A percentile compares a stretch with the other conserved stretches of the same genome.
Evolutionary conservation across 1,140 invertebrate genomes (phyloP).

Genomic region (Caerostris darwini): DNA sequence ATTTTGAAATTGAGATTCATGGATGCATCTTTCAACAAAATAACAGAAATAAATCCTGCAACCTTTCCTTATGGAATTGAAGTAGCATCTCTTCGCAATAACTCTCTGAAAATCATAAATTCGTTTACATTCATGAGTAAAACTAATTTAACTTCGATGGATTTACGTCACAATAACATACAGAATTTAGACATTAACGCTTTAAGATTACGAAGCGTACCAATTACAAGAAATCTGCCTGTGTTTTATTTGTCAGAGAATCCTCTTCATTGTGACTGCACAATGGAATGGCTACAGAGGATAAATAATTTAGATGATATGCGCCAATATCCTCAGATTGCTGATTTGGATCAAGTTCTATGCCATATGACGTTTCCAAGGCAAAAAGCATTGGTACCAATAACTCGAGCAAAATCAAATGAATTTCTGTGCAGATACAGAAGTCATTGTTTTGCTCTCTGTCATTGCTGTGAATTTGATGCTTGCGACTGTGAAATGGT

Average conservation of each 20-base stretch:
- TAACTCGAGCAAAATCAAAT: constrained; percentile 88
- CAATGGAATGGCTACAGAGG: constrained; percentile 94
- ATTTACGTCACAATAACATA: constrained; percentile 93
- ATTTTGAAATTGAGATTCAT: constrained; percentile 84
- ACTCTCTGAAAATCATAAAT: constrained; percentile 89
- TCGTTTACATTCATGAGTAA: constrained; percentile 91
- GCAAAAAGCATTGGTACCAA: constrained; percentile 55
- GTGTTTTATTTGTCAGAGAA: constrained; percentile 94
- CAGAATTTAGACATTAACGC: constrained; percentile 91
- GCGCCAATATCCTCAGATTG: constrained; percentile 91
- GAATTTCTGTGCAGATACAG: constrained; percentile 95
- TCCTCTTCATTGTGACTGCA: constrained; percentile 94
- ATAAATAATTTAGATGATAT: constrained; percentile 86
- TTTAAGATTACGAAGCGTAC: constrained; percentile 85
- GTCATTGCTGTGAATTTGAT: constrained; percentile 96
- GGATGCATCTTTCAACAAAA: constrained; percentile 91
- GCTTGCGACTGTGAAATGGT: constrained; percentile 98
- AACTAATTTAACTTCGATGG: constrained; percentile 90
- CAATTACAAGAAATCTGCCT: constrained; percentile 84
- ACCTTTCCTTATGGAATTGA: constrained; percentile 90
- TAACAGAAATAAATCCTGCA: constrained; percentile 87
- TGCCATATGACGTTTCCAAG: constrained; percentile 83
- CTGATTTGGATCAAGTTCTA: constrained; percentile 93
- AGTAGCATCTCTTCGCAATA: constrained; percentile 90
- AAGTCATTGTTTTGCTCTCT: constrained; percentile 95